Evolutionary conservation across 2,888 invertebrate genomes (phyloP), one percentile per base, ranked within the genome.

Genomic region (Lomographa bimaculata): DNA sequence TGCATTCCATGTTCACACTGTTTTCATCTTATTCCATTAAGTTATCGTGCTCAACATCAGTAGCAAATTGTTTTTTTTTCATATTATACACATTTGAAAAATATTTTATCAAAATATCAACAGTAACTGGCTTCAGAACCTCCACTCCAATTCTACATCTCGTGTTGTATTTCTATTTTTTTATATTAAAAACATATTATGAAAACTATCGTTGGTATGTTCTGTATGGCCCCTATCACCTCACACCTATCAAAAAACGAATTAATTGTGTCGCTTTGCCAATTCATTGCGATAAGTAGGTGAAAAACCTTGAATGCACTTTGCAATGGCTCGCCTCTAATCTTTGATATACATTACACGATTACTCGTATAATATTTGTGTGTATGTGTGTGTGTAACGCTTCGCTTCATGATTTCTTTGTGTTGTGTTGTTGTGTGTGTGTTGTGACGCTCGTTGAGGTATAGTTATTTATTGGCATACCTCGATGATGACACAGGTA

Each of bases 321-420:
- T 14, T 12, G 12, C 12, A 25, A 4, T 26, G 2, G 2, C 6
- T 16, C 16, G 17, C 23, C 23, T 8, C 2, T 12, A 23, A 27
- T 19, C 11, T 20, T 10, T 21, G 11, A 14, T 10, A 9, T 5
- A 5, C 1, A 12, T 7, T 12, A 19, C 9, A 6, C 9, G 7
- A 21, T 12, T 5, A 1, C 12, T 30, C 6, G 12, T 30, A 7
- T 21, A 12, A 5, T 19, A 8, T 29, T 11, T 20, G 30, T 39
- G 40, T 24, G 27, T 45, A 21, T 46, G 21, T 49, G 37, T 49
- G 47, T 55, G 51, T 45, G 48, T 49, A 34, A 36, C 21, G 58
- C 66, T 71, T 71, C 39, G 71, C 67, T 65, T 66, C 35, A 34
- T 35, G 37, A 32, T 57, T 49, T 53, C 46, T 60, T 46, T 51